A percentile compares a stretch with the other conserved stretches of the same genome.
Evolutionary conservation across 2,113 vertebrate genomes (phyloP).

Genomic region (Oncorhynchus clarkii): DNA sequence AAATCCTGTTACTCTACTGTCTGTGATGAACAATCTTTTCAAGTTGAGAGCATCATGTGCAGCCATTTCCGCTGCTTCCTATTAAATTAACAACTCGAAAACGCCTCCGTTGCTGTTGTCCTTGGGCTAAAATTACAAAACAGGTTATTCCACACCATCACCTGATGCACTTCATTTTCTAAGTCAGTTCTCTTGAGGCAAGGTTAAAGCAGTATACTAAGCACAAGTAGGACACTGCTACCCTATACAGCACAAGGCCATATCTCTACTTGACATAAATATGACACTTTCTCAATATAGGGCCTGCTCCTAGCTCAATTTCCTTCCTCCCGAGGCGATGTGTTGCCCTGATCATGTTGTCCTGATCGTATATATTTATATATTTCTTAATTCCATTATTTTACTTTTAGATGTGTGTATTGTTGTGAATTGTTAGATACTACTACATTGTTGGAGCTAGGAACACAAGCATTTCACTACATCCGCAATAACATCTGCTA

Average conservation of each 20-base stretch:
- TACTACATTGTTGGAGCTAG: too few species aligned
- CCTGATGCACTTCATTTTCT: background rate
- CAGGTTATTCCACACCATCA: background rate
- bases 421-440: too few species aligned
- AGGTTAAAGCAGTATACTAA: background rate
- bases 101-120: background rate
- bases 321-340: background rate
- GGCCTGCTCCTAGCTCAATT: background rate
- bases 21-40: background rate
- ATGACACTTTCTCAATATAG: background rate
- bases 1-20: background rate
- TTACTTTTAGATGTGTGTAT: too few species aligned
- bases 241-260: background rate
- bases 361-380: too few species aligned
- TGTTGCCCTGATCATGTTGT: background rate
- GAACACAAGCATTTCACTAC: too few species aligned
- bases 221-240: background rate
- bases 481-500: too few species aligned
- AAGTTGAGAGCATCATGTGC: background rate
- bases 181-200: background rate
- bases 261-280: slow-evolving; percentile 3
- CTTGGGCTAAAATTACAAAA: background rate
- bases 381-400: too few species aligned
- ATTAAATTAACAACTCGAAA: background rate
- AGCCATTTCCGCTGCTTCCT: background rate